A percentile compares a stretch with the other conserved stretches of the same genome.
Evolutionary conservation across 2,797 vertebrate genomes (phyloP).

Genomic region (Sylvia borin): DNA sequence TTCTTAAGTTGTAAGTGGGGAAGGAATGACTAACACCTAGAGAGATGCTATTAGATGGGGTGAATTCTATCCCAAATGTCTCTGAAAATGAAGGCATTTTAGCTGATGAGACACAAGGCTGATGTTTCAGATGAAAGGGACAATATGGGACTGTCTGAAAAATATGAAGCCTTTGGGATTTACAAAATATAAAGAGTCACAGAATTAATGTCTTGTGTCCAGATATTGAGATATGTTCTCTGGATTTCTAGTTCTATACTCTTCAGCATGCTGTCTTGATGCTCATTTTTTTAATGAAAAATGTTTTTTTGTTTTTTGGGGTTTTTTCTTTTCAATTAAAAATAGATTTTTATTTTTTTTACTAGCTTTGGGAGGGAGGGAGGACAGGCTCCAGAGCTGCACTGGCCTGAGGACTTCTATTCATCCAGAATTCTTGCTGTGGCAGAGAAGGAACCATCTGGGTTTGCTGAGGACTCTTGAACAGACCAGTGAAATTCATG

Average conservation of each 20-base stretch:
- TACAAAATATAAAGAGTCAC: not conserved
- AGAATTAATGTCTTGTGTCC: not conserved
- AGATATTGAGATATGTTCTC: not conserved
- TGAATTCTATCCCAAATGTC: not conserved
- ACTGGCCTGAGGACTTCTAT: not conserved
- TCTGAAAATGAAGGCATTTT: not conserved
- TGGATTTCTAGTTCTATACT: not conserved
- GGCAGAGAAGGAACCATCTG: not conserved
- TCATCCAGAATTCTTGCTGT: not conserved
- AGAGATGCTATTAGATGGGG: not conserved
- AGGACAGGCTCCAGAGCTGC: not conserved
- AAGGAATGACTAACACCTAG: not conserved
- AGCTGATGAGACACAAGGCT: not conserved
- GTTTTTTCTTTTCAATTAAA: not conserved
- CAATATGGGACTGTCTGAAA: not conserved
- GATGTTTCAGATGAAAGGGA: not conserved
- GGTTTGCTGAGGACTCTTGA: not conserved
- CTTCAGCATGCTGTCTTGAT: not conserved
- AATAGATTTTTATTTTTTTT: not conserved
- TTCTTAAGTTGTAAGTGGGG: not conserved
- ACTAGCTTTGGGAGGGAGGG: not conserved
- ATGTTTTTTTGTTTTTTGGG: fast-evolving
- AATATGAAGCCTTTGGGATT: not conserved
- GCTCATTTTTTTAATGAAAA: not conserved
- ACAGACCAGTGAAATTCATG: not conserved